phyloP scores from a whole-genome alignment of 1,140 invertebrate genomes.

The Drosophila virilis region DNA sequence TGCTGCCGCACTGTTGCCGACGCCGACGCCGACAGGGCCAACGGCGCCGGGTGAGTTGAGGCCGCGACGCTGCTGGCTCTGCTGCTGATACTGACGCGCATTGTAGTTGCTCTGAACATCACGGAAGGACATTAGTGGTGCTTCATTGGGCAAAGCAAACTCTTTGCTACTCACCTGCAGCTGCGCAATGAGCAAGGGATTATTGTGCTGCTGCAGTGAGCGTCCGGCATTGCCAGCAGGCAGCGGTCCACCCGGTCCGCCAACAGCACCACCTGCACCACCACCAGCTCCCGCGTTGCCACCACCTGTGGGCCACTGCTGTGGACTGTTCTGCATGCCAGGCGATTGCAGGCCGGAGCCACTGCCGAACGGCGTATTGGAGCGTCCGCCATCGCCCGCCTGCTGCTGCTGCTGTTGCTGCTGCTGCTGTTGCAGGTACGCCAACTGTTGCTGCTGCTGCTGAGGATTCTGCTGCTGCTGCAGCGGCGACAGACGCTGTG shows the following conservation, averaged over 20 bases:
- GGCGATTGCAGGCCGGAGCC: conserved; percentile 72
- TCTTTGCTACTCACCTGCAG: conserved; percentile 86
- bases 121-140: conserved; percentile 43
- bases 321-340: conserved; percentile 68
- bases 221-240: conserved; percentile 56
- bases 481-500: conserved; percentile 74
- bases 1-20: conserved; percentile 30
- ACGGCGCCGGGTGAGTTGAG: conserved; percentile 86
- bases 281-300: conserved; percentile 21
- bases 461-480: conserved; percentile 38
- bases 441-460: conserved; percentile 77
- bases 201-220: conserved; percentile 89
- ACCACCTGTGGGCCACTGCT: conserved; percentile 58
- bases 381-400: conserved; percentile 57
- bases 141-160: background rate
- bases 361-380: conserved; percentile 63
- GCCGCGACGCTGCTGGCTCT: conserved; percentile 84
- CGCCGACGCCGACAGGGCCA: conserved; percentile 29
- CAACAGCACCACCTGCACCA: conserved; percentile 30
- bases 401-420: conserved; percentile 75
- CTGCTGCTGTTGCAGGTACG: conserved; percentile 69
- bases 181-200: conserved; percentile 92
- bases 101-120: conserved; percentile 63
- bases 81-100: conserved; percentile 73
- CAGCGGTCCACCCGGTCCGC: conserved; percentile 49